Evolutionary conservation across 1,140 invertebrate species (phyloP), one percentile per base, ranked within the genome.

Genomic region (Cherax destructor): DNA sequence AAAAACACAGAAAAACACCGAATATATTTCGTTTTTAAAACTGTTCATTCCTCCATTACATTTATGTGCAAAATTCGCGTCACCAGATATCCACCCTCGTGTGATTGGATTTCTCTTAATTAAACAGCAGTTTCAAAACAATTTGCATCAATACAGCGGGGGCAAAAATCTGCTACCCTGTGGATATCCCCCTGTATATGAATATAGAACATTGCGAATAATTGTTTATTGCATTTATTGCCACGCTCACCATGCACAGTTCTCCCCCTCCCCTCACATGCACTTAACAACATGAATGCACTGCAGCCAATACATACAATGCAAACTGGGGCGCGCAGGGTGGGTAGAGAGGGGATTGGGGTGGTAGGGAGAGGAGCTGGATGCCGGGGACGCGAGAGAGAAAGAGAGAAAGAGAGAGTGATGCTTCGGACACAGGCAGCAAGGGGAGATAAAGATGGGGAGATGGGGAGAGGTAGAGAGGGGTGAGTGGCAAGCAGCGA

Each of bases 151-250:
- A 90, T 90, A 90, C 88, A 90, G 88, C 85, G 88, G 88, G 88
- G 88, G 88, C 88, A 90, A 90, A 90, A 90, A 90, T 90, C 88
- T 90, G 88, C 88, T 90, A 90, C 81, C 88, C 88, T 84, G 88
- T 90, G 88, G 88, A 90, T 90, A 90, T 90, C 88, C 88, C 88
- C 88, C 88, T 90, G 88, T 90, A 90, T 90, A 90, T 90, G 88
- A 90, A 90, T 90, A 90, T 90, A 90, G 88, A 90, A 90, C 88
- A 90, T 90, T 90, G 88, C 81, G 88, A 90, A 90, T 90, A 90
- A 90, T 90, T 90, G 88, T 90, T 90, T 90, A 90, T 90, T 90
- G 88, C 88, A 90, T 90, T 90, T 90, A 90, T 90, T 90, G 88
- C 88, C 88, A 50, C 81, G 88, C 88, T 90, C 81, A 76, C 88